Evolutionary conservation across 2,888 invertebrate genomes (phyloP).

Genomic region (Rhingia campestris): DNA sequence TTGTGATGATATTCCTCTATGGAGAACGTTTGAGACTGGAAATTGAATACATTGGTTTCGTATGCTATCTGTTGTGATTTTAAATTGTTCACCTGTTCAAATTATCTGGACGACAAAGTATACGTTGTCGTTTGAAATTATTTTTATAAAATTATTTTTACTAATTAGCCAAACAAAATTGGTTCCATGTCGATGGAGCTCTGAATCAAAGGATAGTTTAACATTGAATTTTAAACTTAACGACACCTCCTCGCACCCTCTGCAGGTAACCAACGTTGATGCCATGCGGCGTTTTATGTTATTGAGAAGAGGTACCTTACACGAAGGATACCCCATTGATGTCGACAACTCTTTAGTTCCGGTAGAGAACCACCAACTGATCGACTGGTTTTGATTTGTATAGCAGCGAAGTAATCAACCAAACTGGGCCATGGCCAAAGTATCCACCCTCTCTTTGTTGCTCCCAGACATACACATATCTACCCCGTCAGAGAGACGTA

Average conservation of each 20-base stretch:
- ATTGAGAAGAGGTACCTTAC: too few relatives aligned
- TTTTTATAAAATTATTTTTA: neutral
- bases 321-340: too few relatives aligned
- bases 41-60: too few relatives aligned
- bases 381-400: constrained; percentile 37
- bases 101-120: too few relatives aligned
- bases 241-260: constrained; percentile 8
- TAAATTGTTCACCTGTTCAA: too few relatives aligned
- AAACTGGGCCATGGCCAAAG: constrained; percentile 53
- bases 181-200: constrained; percentile 2
- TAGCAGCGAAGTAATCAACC: constrained; percentile 29
- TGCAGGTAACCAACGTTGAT: neutral
- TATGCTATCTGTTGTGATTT: too few relatives aligned
- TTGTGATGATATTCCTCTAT: too few relatives aligned
- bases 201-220: constrained; percentile 35
- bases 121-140: too few relatives aligned
- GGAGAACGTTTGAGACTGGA: too few relatives aligned
- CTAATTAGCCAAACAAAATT: constrained; percentile 29
- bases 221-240: constrained; percentile 38
- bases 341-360: neutral
- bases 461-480: neutral
- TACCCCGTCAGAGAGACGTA: neutral
- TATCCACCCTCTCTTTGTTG: constrained; percentile 25
- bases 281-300: too few relatives aligned
- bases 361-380: constrained; percentile 1